Evolutionary conservation across 2,888 invertebrate genomes (phyloP).

Genomic region (Parnassius smintheus): DNA sequence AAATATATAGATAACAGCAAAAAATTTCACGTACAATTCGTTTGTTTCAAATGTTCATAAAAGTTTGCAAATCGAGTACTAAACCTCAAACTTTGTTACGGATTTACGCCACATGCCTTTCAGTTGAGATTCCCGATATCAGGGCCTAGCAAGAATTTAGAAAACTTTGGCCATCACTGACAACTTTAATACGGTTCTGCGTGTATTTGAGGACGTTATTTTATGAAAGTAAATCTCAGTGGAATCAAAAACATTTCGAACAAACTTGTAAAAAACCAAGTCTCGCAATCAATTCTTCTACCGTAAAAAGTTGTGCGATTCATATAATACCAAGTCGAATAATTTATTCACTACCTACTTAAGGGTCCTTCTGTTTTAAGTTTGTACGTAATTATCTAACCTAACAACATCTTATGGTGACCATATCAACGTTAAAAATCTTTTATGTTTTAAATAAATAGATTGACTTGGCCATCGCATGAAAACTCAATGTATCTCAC

Average conservation of each 20-base stretch:
- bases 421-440: too few species aligned
- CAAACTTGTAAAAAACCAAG: not conserved
- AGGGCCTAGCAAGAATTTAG: slow-evolving; percentile 48
- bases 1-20: not conserved
- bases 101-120: slow-evolving; percentile 46
- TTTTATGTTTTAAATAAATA: too few species aligned
- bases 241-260: too few species aligned
- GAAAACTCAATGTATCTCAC: too few species aligned
- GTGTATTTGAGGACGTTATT: slow-evolving; percentile 54
- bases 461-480: too few species aligned
- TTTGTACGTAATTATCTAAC: too few species aligned
- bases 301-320: too few species aligned
- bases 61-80: slow-evolving; percentile 41
- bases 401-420: too few species aligned
- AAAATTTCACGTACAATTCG: slow-evolving; percentile 5
- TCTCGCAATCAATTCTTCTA: not conserved
- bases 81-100: slow-evolving; percentile 33
- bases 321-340: too few species aligned
- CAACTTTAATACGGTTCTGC: slow-evolving; percentile 64
- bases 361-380: too few species aligned
- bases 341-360: too few species aligned
- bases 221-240: slow-evolving; percentile 42
- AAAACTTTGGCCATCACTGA: slow-evolving; percentile 55
- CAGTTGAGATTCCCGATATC: slow-evolving; percentile 45
- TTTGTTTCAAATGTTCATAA: slow-evolving; percentile 33